Evolutionary conservation across 2,888 invertebrate species (phyloP), one percentile per base, ranked within the genome.

Genomic region (Meteorus colon): DNA sequence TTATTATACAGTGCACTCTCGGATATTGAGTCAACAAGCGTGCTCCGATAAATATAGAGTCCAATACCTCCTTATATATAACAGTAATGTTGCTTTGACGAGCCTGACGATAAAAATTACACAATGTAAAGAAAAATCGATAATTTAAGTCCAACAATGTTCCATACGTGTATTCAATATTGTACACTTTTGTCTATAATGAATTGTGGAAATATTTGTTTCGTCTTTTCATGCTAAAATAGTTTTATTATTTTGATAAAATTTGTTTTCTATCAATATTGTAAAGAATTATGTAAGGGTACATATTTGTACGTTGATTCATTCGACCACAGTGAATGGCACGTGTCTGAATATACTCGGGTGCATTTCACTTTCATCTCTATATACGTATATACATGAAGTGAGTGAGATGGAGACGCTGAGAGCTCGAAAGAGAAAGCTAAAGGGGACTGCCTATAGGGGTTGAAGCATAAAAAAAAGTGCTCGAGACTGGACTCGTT

Each of bases 331-430:
- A 41, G 12, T 41, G 41, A 41, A 41, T 12, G 41, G 31, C 62
- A 62, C 31, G 62, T 62, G 62, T 62, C 62, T 62, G 62, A 62
- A 29, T 14, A 62, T 24, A 72, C 62, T 48, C 10, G 34, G 45
- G 66, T 69, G 74, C 59, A 60, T 83, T 84, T 83, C 81, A 79
- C 84, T 84, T 84, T 84, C 81, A 72, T 68, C 73, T 68, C 55
- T 75, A 75, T 72, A 66, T 74, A 70, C 41, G 63, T 68, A 51
- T 29, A 71, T 68, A 73, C 62, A 59, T 6, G 37, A n/a, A 48
- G 74, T n/a, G 59, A n/a, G 8, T 60, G 29, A 51, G 62, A 27
- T 16, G 27, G 69, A 69, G 63, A 68, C 37, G 19, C 27, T 29
- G 59, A 68, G 60, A 45, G 34, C 27, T n/a, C 16, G 51, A 29